Percentiles rank a stretch among this genome's conserved stretches.
phyloP scores from a whole-genome alignment of 2,113 vertebrate genomes.

The Tringa solitaria region DNA sequence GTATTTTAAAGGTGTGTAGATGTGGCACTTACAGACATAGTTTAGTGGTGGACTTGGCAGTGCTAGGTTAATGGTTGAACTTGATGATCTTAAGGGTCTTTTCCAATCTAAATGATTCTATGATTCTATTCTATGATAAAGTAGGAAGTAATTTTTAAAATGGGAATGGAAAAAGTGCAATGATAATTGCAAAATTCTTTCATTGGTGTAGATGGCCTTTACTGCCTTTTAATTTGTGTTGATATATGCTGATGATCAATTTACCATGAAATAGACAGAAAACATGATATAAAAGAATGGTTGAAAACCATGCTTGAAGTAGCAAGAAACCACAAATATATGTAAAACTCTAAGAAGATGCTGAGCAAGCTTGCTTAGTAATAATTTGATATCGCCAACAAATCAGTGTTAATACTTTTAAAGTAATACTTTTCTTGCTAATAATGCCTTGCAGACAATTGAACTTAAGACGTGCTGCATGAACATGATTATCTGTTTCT shows the following conservation, averaged over 20 bases:
- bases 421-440: neutral
- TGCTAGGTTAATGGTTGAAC: neutral
- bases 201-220: neutral
- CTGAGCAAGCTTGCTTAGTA: neutral
- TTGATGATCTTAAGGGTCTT: neutral
- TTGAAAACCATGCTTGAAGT: neutral
- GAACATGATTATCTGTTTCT: neutral
- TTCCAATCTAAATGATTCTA: neutral
- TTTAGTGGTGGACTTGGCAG: neutral
- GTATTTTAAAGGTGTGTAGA: neutral
- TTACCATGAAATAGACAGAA: neutral
- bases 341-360: neutral
- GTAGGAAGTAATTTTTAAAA: neutral
- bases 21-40: neutral
- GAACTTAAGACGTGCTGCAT: neutral
- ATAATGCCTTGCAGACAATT: neutral
- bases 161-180: neutral
- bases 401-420: neutral
- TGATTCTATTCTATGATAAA: neutral
- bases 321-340: neutral
- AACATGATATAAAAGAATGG: neutral
- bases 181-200: neutral
- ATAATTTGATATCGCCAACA: neutral
- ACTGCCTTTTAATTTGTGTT: neutral
- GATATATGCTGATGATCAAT: neutral